Percentiles rank a stretch among this genome's conserved stretches.
Conservation (phyloP, 2,888 invertebrate species). For the Silvanus unidentatus region DNA sequence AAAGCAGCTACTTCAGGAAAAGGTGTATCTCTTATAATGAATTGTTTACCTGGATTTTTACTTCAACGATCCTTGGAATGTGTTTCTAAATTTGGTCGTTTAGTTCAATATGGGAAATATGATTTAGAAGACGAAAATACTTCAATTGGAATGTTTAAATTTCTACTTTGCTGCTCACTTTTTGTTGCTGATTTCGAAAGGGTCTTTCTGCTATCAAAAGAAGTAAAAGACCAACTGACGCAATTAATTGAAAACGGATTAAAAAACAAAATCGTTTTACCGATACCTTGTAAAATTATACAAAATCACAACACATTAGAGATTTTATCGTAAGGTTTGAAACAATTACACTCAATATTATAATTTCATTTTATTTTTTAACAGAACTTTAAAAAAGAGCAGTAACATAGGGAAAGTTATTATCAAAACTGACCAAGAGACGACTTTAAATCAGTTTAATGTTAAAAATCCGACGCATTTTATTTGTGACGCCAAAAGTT, state of each 20-base stretch:
- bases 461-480: slow-evolving; percentile 37
- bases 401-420: slow-evolving; percentile 38
- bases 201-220: slow-evolving; percentile 51
- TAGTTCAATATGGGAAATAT: slow-evolving; percentile 81
- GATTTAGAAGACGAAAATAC: slow-evolving; percentile 64
- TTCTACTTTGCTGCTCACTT: too few species aligned
- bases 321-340: slow-evolving; percentile 54
- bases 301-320: slow-evolving; percentile 58
- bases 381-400: slow-evolving; percentile 30
- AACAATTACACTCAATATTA: slow-evolving; percentile 4
- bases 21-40: slow-evolving; percentile 87
- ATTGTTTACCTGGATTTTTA: slow-evolving; percentile 87
- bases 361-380: slow-evolving; percentile 13
- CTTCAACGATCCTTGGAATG: slow-evolving; percentile 64
- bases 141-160: slow-evolving; percentile 64
- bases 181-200: slow-evolving; percentile 69
- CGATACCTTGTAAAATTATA: slow-evolving; percentile 61
- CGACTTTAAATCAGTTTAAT: slow-evolving; percentile 37
- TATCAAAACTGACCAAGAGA: slow-evolving; percentile 34
- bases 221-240: slow-evolving; percentile 53
- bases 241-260: slow-evolving; percentile 60
- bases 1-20: slow-evolving; percentile 72
- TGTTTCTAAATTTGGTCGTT: slow-evolving; percentile 58
- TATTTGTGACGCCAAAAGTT: slow-evolving; percentile 37
- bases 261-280: slow-evolving; percentile 58